Percentiles rank a stretch among this genome's conserved stretches.
Evolutionary conservation across 2,797 vertebrate species (phyloP).

Genomic region (Pseudochirops corinnae): DNA sequence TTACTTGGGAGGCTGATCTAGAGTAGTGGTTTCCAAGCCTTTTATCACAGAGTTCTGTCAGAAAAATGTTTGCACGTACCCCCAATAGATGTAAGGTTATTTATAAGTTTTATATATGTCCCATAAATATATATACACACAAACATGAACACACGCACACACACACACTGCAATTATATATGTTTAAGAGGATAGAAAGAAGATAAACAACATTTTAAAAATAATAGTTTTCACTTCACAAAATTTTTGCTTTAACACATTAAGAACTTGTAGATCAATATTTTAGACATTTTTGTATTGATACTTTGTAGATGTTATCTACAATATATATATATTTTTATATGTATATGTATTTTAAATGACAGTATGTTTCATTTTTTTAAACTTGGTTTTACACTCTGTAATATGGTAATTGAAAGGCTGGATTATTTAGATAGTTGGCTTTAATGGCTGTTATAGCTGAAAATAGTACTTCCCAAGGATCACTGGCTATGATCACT

Average conservation of each 20-base stretch:
- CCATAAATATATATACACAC: too few species aligned
- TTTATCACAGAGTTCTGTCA: too few species aligned
- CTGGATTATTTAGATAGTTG: neutral
- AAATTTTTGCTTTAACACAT: neutral
- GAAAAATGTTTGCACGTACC: neutral
- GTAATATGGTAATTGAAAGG: neutral
- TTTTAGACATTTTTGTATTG: neutral
- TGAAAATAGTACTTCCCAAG: neutral
- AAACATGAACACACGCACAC: too few species aligned
- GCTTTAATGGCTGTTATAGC: neutral
- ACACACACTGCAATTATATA: too few species aligned
- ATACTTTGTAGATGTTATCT: neutral
- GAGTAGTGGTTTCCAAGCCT: too few species aligned
- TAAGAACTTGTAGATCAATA: neutral
- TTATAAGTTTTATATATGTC: too few species aligned
- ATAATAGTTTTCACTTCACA: neutral
- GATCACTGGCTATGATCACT: neutral
- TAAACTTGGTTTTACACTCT: neutral
- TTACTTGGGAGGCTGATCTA: neutral
- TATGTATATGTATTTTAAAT: too few species aligned
- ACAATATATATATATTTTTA: too few species aligned
- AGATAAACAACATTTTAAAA: neutral
- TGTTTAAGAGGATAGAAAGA: too few species aligned
- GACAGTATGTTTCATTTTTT: too few species aligned
- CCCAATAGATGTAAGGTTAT: neutral